Evolutionary conservation across 53 echinoderm and acorn worm genomes (phyloP), one percentile per base, ranked within the genome.

Genomic region (Paracentrotus lividus): DNA sequence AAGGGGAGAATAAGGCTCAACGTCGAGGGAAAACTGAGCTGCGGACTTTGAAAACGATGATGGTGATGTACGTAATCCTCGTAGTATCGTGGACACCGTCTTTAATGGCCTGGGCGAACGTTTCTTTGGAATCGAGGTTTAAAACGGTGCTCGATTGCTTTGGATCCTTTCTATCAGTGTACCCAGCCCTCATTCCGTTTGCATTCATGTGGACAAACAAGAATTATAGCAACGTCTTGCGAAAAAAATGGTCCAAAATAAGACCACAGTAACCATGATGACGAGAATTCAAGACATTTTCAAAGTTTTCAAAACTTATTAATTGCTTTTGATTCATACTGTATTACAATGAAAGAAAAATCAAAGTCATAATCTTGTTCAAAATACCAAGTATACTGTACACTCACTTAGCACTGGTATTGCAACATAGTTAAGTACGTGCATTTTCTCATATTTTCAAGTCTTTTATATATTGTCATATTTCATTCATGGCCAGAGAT

Each of bases 11-110:
- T 34, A 61, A 61, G 65, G 51, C 18, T 33, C 45, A 51, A 49
- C 36, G 54, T 16, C 91, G 91, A 49, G 91, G 75, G 10, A 90
- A 49, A 24, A 52, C 36, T 3, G 92, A 92, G 58, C 49, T 78
- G 15, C 53, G 92, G 42, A 77, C 77, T 42, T 53, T 78, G 55
- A 77, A 42, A 44, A 77, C 60, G 78, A 92, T 92, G 92, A 31
- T 92, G 77, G 58, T 55, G 14, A 92, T 92, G 92, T 92, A 92
- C 45, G 10, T 92, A 1, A 45, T 92, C 54, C 47, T 92, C 1
- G 92, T 58, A 6, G 43, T 92, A 1, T 77, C 81, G 8, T 92
- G 92, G 92, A 78, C 92, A 7, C 92, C 92, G n/a, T 92, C 92
- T 4, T 14, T 92, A 24, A 24, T 78, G 36, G 36, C 56, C 57